phyloP scores from a whole-genome alignment of 1,140 invertebrate genomes.

The Danaus melanippus region DNA sequence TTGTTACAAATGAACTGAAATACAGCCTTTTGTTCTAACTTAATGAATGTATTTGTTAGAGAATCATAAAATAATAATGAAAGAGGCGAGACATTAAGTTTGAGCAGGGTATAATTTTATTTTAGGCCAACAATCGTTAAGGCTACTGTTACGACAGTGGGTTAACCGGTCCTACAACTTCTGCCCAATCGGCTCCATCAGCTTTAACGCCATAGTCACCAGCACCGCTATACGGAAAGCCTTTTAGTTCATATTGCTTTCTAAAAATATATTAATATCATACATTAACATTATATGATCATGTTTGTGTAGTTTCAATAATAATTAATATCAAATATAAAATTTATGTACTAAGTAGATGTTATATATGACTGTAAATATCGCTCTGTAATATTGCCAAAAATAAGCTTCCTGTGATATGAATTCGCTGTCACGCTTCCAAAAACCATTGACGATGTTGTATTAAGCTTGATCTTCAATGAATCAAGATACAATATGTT shows the following conservation, averaged over 20 bases:
- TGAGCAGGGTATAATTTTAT: slow-evolving; percentile 49
- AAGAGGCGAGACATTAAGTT: slow-evolving; percentile 24
- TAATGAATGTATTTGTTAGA: no score
- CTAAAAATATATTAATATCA: slow-evolving; percentile 38
- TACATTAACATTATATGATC: not conserved
- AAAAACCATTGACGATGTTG: slow-evolving; percentile 23
- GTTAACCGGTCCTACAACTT: slow-evolving; percentile 49
- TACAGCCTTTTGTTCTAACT: no score
- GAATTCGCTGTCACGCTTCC: slow-evolving; percentile 30
- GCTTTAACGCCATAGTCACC: slow-evolving; percentile 17
- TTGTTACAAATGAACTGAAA: no score
- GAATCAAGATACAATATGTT: slow-evolving; percentile 9
- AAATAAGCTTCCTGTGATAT: slow-evolving; percentile 28
- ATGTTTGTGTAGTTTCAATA: no score
- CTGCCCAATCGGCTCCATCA: slow-evolving; percentile 43
- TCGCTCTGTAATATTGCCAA: slow-evolving; percentile 22
- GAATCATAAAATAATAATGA: not conserved
- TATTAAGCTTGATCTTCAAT: slow-evolving; percentile 15
- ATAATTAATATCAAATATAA: no score
- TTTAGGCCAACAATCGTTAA: slow-evolving; percentile 49
- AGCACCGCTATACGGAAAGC: slow-evolving; percentile 6
- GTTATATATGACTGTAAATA: slow-evolving; percentile 19
- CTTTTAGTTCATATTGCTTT: slow-evolving; percentile 34
- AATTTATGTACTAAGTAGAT: no score
- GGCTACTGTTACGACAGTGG: slow-evolving; percentile 56